Conservation (phyloP, 2,888 invertebrate genomes). For the Acrobasis repandana region DNA sequence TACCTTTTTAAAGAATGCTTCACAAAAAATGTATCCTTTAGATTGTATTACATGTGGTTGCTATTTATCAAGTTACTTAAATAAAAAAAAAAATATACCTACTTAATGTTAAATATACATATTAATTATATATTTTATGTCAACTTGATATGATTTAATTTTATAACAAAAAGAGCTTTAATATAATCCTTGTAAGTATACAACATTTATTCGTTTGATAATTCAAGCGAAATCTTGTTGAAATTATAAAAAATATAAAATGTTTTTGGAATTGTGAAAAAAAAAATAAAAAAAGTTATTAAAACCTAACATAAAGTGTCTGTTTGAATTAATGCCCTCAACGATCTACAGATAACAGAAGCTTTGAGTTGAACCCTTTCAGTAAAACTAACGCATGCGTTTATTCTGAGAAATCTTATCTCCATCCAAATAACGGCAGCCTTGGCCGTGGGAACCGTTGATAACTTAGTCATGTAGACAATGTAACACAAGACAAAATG, state of each 20-base stretch:
- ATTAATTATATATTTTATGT: too few relatives aligned
- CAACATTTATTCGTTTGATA: too few relatives aligned
- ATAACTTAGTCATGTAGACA: not conserved
- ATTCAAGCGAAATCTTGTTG: too few relatives aligned
- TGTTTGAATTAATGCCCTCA: not conserved
- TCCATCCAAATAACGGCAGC: constrained; percentile 34
- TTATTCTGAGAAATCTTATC: constrained; percentile 36
- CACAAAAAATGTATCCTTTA: constrained; percentile 27
- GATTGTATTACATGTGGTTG: constrained; percentile 18
- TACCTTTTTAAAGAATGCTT: constrained; percentile 37
- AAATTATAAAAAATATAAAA: too few relatives aligned
- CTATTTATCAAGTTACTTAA: not conserved
- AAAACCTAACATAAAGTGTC: not conserved
- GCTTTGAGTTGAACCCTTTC: constrained; percentile 19
- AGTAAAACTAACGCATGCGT: constrained; percentile 18
- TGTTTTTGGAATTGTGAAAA: too few relatives aligned
- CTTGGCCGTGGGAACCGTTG: constrained; percentile 31
- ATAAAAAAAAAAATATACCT: too few relatives aligned
- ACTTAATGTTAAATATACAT: too few relatives aligned
- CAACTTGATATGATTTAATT: too few relatives aligned
- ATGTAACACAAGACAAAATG: not conserved
- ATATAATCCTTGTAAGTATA: too few relatives aligned
- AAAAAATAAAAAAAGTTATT: too few relatives aligned
- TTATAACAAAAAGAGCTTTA: too few relatives aligned
- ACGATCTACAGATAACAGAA: constrained; percentile 15